phyloP scores from a whole-genome alignment of 2,113 vertebrate species.

The Pardalotus punctatus region DNA sequence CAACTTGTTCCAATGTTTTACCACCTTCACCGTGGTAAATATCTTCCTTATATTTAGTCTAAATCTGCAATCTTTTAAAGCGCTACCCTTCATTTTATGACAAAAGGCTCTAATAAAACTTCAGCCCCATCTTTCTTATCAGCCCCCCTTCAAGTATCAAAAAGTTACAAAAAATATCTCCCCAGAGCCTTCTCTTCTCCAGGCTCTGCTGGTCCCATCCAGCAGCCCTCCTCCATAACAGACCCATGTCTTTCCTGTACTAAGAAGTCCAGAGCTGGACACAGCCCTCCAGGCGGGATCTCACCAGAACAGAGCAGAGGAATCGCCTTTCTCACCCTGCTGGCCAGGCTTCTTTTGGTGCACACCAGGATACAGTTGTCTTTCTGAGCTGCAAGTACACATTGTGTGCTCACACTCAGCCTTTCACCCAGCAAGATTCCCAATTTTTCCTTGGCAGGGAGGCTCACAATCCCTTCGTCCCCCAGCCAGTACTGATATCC shows the following conservation, averaged over 20 bases:
- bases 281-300: neutral
- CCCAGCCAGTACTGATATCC: neutral
- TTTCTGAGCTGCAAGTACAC: neutral
- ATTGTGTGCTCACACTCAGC: neutral
- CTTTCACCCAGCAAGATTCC: neutral
- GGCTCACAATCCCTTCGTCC: neutral
- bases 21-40: neutral
- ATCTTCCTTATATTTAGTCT: neutral
- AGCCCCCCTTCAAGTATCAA: rapidly evolving
- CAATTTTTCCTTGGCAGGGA: neutral
- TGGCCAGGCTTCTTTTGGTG: neutral
- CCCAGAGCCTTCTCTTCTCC: neutral
- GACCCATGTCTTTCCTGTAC: neutral
- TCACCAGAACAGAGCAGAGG: neutral
- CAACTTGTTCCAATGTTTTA: neutral
- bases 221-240: neutral
- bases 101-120: neutral
- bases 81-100: neutral
- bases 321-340: neutral
- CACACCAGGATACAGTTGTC: neutral
- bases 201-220: neutral
- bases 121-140: neutral
- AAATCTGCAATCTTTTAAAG: neutral
- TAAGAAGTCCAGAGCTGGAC: neutral
- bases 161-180: neutral